Conservation (phyloP, 2,888 invertebrate species). For the Eulithis testata region DNA sequence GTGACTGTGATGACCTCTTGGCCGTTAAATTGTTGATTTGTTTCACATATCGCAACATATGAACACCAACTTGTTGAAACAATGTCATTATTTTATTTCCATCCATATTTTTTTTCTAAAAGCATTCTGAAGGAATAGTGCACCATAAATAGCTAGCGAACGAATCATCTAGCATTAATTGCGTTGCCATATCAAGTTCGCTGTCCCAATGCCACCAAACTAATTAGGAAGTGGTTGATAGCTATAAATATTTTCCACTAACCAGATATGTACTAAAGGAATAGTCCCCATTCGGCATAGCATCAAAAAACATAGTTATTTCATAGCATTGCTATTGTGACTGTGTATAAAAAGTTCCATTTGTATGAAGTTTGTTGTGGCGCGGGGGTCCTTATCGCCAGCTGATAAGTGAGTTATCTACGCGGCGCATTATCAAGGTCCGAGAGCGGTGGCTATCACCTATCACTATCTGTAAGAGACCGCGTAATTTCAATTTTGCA, state of each 20-base stretch:
- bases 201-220: conserved; percentile 30
- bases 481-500: conserved; percentile 25
- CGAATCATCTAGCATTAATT: conserved; percentile 5
- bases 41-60: conserved; percentile 41
- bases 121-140: neutral
- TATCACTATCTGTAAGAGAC: conserved; percentile 44
- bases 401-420: conserved; percentile 59
- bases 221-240: conserved; percentile 38
- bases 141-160: conserved; percentile 4
- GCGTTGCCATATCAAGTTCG: conserved; percentile 10
- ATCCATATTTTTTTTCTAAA: neutral
- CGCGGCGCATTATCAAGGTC: conserved; percentile 60
- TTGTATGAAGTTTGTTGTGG: conserved; percentile 51
- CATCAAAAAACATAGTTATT: conserved; percentile 10
- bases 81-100: conserved; percentile 8
- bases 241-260: conserved; percentile 33
- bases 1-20: conserved; percentile 54
- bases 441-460: conserved; percentile 48
- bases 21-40: conserved; percentile 49
- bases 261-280: conserved; percentile 14
- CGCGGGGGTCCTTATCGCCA: conserved; percentile 56
- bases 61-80: conserved; percentile 24
- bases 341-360: conserved; percentile 37
- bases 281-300: conserved; percentile 1
- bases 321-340: conserved; percentile 7